These are phyloP conservation scores for Sparus aurata DNA, from an alignment of 2,797 vertebrate genomes.

Conservation along the genomic window DNA sequence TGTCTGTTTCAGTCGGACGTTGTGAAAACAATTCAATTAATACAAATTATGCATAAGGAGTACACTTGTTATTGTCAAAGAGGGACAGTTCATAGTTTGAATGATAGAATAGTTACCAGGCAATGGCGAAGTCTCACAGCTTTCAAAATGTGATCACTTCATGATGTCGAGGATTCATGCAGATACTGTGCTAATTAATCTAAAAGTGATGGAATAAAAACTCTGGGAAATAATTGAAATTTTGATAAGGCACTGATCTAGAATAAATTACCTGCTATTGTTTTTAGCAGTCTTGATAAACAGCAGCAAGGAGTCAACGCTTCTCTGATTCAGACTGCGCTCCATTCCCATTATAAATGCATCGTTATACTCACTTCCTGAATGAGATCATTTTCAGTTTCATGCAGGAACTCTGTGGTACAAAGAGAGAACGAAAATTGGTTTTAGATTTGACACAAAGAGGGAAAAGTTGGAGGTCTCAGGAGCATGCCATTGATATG, in stretches of 20 bases:
- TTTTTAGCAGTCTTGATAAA: background rate
- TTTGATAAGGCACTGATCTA: background rate
- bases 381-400: background rate
- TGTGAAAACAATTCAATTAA: background rate
- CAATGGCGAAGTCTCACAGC: background rate
- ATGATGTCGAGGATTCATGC: background rate
- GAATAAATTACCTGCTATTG: background rate
- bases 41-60: background rate
- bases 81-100: background rate
- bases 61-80: background rate
- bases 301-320: background rate
- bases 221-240: background rate
- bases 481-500: background rate
- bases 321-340: background rate
- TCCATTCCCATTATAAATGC: background rate
- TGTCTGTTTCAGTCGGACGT: background rate
- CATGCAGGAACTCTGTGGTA: background rate
- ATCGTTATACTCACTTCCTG: background rate
- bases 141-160: background rate
- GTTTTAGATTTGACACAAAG: background rate
- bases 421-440: background rate
- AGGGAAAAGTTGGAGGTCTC: conserved; percentile 3
- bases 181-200: background rate
- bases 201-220: background rate
- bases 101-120: background rate